Percentiles rank a stretch among this genome's conserved stretches.
Evolutionary conservation across 2,888 invertebrate genomes (phyloP).

Genomic region (Alcis repandata): DNA sequence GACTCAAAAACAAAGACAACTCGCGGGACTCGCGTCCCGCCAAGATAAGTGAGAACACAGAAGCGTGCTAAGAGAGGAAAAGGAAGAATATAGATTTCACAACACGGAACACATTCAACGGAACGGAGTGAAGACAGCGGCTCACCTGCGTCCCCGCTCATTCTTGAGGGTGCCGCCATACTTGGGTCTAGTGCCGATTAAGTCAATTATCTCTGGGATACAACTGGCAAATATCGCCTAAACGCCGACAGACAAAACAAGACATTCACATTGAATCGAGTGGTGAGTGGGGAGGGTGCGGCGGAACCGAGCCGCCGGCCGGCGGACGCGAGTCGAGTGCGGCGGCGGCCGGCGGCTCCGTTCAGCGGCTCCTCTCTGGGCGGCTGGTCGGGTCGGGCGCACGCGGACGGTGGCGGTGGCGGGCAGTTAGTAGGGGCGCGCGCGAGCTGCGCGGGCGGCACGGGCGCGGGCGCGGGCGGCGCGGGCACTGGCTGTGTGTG

Average conservation of each 20-base stretch:
- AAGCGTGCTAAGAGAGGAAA: conserved; percentile 88
- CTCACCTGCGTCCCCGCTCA: conserved; percentile 99
- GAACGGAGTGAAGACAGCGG: conserved; percentile 88
- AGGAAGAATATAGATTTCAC: conserved; percentile 85
- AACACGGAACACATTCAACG: conserved; percentile 88
- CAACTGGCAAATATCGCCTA: conserved; percentile 99
- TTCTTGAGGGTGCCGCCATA: conserved; percentile 99
- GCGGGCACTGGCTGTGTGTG: conserved; percentile 85
- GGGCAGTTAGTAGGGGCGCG: conserved; percentile 29
- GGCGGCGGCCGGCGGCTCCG: conserved; percentile 49
- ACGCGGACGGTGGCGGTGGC: conserved; percentile 39
- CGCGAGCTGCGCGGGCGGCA: conserved; percentile 28
- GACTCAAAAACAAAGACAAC: conserved; percentile 85
- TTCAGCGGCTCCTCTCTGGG: conserved; percentile 50
- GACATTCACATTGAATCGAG: conserved; percentile 85
- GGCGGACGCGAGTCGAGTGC: conserved; percentile 52
- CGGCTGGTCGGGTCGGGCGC: conserved; percentile 46
- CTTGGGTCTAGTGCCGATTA: conserved; percentile 99
- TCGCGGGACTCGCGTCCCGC: conserved; percentile 84
- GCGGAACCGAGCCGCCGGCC: conserved; percentile 64
- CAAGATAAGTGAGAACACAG: conserved; percentile 87
- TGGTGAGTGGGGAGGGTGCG: conserved; percentile 61
- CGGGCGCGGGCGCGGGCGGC: conserved; percentile 51
- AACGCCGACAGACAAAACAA: conserved; percentile 89
- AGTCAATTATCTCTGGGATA: conserved; percentile 99